phyloP scores from a whole-genome alignment of 2,888 invertebrate genomes.

The Caenorhabditis drosophilae region DNA sequence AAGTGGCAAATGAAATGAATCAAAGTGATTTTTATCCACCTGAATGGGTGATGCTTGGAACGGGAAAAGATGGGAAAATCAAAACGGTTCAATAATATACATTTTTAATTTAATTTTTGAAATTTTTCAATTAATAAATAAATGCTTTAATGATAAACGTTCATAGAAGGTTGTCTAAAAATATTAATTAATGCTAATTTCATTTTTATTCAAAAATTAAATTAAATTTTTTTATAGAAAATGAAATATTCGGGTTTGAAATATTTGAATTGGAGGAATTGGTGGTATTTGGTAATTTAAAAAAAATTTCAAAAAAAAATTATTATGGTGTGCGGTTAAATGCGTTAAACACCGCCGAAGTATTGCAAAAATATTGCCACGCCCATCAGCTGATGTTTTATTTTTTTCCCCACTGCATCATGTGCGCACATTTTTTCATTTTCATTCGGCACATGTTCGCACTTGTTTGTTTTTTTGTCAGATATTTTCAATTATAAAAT shows the following conservation, averaged over 20 bases:
- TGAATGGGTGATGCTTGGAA: constrained; percentile 9
- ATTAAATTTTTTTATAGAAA: too few species aligned
- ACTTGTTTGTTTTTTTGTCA: neutral
- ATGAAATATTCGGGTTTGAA: too few species aligned
- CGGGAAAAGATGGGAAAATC: neutral
- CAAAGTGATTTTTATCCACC: constrained; percentile 15
- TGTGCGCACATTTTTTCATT: constrained; percentile 2
- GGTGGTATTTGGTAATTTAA: too few species aligned
- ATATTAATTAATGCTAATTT: too few species aligned
- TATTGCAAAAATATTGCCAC: constrained; percentile 13
- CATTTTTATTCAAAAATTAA: too few species aligned
- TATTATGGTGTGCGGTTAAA: too few species aligned
- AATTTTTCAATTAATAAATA: neutral
- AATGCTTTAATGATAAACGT: too few species aligned
- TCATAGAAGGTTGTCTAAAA: too few species aligned
- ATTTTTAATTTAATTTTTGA: neutral
- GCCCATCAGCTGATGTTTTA: constrained; percentile 37
- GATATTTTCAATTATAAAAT: neutral
- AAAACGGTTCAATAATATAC: neutral
- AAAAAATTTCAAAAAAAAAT: too few species aligned
- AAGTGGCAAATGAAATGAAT: constrained; percentile 14
- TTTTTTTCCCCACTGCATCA: constrained; percentile 4
- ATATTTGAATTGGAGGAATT: too few species aligned
- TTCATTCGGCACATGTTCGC: too few species aligned
- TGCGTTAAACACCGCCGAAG: constrained; percentile 9